Evolutionary conservation across 2,888 invertebrate species (phyloP), one percentile per base, ranked within the genome.

Genomic region (Scaptomyza polygonia): DNA sequence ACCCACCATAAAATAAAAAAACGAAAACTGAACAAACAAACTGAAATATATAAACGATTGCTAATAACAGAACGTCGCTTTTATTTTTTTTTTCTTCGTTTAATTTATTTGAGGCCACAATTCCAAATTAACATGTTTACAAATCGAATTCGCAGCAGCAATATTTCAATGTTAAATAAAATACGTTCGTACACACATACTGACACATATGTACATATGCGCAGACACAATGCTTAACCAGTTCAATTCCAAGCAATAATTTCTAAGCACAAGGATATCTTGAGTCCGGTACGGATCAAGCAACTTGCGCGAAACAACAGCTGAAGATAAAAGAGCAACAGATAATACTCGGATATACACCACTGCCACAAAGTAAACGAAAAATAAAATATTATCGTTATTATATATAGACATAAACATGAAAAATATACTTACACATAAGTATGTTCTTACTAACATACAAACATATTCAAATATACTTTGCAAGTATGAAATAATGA

Each of bases 271-370:
- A 16, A 57, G 39, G 14, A 21, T 54, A 12, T 40, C 16, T 25
- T 29, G 34, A 49, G 44, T 40, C 42, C 39, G 43, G 18, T 44
- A 30, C 52, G 42, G 34, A 58, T 56, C 39, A 32, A 49, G 40
- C 44, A 49, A 49, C 29, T 66, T 44, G 44, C 45, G 52, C 54
- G 48, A 43, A 27, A 61, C 49, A 53, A 61, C 66, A 79, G 68
- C 61, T 63, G 61, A 54, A 34, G 45, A 48, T 42, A 53, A 62
- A 36, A 25, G 49, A 36, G 25, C 36, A 77, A 74, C 58, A 73
- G 72, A 71, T 67, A 87, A 82, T 84, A 86, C 87, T 90, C 88
- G 88, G 80, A 88, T 82, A 72, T 79, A 89, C 16, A 39, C 90
- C 89, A 90, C 89, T 90, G 89, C 89, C 89, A 90, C 89, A 81